Percentiles rank a stretch among this genome's conserved stretches.
Evolutionary conservation across 2,113 vertebrate species (phyloP).

Genomic region (Calypte anna): DNA sequence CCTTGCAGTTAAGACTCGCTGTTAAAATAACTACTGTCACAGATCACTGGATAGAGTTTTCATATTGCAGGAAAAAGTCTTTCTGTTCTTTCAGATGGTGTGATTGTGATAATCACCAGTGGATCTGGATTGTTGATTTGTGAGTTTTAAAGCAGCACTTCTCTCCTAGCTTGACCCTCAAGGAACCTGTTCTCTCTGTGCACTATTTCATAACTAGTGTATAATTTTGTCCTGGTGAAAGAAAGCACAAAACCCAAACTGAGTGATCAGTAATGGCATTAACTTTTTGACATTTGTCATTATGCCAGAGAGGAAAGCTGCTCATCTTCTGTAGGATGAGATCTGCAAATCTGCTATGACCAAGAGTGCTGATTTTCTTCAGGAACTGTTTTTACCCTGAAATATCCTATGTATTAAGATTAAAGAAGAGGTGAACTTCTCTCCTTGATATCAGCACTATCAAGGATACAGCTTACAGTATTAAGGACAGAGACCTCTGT

Average conservation of each 20-base stretch:
- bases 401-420: slow-evolving; percentile 40
- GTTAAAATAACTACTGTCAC: not conserved
- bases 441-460: not conserved
- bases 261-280: not conserved
- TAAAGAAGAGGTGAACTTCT: slow-evolving; percentile 54
- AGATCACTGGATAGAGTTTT: not conserved
- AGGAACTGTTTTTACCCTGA: slow-evolving; percentile 35
- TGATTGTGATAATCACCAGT: not conserved
- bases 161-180: not conserved
- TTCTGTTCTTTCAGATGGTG: not conserved
- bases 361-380: slow-evolving; percentile 9
- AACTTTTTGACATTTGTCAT: not conserved
- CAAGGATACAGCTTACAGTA: slow-evolving; percentile 8
- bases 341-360: slow-evolving; percentile 34
- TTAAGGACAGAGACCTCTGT: slow-evolving; percentile 27
- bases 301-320: not conserved
- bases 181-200: not conserved
- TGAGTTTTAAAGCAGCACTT: not conserved
- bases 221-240: not conserved
- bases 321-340: not conserved
- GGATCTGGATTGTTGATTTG: not conserved
- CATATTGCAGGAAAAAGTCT: not conserved
- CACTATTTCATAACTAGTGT: not conserved
- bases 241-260: not conserved
- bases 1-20: not conserved